These are phyloP conservation scores for Thera obeliscata DNA, from an alignment of 2,888 invertebrate species.

Conservation along the genomic window DNA sequence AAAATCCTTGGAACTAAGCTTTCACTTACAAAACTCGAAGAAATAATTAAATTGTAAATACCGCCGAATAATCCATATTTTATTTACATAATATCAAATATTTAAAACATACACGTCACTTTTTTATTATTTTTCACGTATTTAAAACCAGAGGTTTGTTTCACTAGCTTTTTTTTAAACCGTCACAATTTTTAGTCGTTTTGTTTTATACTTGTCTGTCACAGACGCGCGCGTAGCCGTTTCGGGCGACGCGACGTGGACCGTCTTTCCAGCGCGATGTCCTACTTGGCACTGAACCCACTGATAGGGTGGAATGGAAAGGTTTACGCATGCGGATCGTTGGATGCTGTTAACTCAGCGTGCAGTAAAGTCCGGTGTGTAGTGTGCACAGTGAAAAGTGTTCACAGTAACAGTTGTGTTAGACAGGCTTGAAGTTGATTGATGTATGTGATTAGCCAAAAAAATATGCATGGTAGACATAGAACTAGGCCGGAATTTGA, in stretches of 20 bases:
- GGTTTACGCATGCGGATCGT: constrained; percentile 77
- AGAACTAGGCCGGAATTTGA: constrained; percentile 12
- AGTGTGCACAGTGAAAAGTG: constrained; percentile 23
- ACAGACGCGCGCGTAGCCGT: constrained; percentile 30
- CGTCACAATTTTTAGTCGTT: neutral
- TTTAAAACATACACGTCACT: neutral
- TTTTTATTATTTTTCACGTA: neutral
- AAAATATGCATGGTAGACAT: constrained; percentile 19
- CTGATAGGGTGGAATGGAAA: constrained; percentile 61
- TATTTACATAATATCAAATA: neutral
- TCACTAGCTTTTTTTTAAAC: neutral
- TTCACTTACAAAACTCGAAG: neutral
- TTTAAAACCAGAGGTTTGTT: neutral
- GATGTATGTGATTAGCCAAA: constrained; percentile 27
- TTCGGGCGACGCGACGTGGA: constrained; percentile 43
- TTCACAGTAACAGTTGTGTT: constrained; percentile 27
- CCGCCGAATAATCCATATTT: neutral
- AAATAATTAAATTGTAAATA: neutral
- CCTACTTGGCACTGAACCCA: constrained; percentile 66
- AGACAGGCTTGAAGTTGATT: constrained; percentile 29
- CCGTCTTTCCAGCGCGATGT: constrained; percentile 47
- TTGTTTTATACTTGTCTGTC: constrained; percentile 15
- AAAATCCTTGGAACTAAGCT: neutral
- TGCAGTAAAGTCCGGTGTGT: constrained; percentile 32
- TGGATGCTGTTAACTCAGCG: constrained; percentile 65